Evolutionary conservation across 2,888 invertebrate genomes (phyloP), one percentile per base, ranked within the genome.

Genomic region (Lasioglossum oenotherae): DNA sequence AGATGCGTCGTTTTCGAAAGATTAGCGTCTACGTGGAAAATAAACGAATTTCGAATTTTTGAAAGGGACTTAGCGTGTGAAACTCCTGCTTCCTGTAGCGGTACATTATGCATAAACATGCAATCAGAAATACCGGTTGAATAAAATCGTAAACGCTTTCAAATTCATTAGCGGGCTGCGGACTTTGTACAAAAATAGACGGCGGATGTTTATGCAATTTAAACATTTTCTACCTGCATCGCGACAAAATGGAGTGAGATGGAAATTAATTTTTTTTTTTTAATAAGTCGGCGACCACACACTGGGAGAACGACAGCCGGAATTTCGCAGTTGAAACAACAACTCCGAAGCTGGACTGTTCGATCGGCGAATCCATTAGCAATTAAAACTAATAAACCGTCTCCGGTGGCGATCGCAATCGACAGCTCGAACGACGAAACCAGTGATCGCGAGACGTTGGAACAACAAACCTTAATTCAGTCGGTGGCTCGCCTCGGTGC

Each of bases 391-490:
- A 69, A 69, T 69, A 69, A 69, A 69, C 69, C 69, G 10, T 38
- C 69, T 23, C 4, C 38, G 69, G 38, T 5, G 35, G 23, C 8
- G 35, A n/a, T 31, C 46, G 14, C 19, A 12, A 46, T 31, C 23
- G 77, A 16, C 46, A n/a, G n/a, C 72, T 35, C 5, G 53, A 23
- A 19, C 27, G 35, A 44, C 38, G 23, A 60, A 60, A 80, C 46
- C 74, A 46, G 77, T 57, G 73, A 19, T 78, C 74, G 14, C 31
- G 57, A 10, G 57, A 69, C 84, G 84, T 74, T 72, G 38, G 23
- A 74, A 82, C 60, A 78, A 84, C 73, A 84, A 74, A 64, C 76
- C 72, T 46, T 69, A 53, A 77, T 76, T 8, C 10, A 31, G n/a
- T 86, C 76, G 35, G 69, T 19, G 53, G 27, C 80, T 69, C 38